Evolutionary conservation across 2,797 vertebrate genomes (phyloP).

Genomic region (Stomatorhinus walkeri): DNA sequence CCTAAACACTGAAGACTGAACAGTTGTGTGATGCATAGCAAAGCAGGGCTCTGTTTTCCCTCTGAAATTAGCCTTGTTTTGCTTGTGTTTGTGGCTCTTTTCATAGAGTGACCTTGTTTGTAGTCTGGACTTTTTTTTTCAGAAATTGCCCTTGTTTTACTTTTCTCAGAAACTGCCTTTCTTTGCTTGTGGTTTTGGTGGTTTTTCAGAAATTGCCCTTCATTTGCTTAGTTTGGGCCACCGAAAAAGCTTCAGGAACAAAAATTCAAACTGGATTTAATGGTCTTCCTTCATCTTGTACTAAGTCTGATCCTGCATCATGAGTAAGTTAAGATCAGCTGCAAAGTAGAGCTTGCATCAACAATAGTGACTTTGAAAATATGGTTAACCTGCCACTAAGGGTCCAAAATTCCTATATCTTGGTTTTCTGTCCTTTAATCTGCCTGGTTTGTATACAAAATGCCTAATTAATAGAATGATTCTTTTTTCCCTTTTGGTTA

Average conservation of each 20-base stretch:
- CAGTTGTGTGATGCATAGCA: background rate
- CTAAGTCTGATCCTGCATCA: background rate
- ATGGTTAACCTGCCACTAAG: background rate
- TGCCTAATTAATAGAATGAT: background rate
- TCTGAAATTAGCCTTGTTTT: slow-evolving; percentile 1
- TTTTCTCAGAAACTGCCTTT: background rate
- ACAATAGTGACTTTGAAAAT: background rate
- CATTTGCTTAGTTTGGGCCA: background rate
- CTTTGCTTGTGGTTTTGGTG: background rate
- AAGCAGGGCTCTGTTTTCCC: background rate
- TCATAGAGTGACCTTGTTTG: background rate
- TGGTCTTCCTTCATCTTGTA: background rate
- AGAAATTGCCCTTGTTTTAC: background rate
- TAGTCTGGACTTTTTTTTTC: background rate
- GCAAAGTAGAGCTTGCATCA: background rate
- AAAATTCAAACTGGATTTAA: background rate
- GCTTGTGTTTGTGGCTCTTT: background rate
- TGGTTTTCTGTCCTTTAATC: background rate
- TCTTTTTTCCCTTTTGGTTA: background rate
- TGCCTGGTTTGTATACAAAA: background rate
- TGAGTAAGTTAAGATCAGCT: background rate
- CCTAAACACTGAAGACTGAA: background rate
- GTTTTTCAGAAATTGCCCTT: background rate
- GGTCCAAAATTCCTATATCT: background rate
- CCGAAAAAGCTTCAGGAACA: background rate